A percentile compares a stretch with the other conserved stretches of the same genome.
Evolutionary conservation across 2,888 invertebrate genomes (phyloP).

Genomic region (Ptychoptera albimana): DNA sequence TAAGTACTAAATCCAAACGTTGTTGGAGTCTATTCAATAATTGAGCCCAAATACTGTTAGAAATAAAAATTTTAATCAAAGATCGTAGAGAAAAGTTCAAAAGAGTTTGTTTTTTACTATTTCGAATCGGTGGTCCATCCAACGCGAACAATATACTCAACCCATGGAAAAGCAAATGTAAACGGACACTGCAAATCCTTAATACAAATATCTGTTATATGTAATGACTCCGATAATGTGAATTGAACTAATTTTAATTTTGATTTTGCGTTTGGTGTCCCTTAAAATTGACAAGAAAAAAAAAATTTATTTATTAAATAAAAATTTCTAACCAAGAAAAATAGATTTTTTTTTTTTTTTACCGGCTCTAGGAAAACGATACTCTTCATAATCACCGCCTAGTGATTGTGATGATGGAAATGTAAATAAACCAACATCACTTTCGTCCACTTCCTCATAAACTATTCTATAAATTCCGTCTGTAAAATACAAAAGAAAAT

Average conservation of each 20-base stretch:
- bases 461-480: slow-evolving; percentile 66
- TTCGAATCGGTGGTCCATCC: slow-evolving; percentile 90
- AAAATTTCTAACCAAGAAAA: too few species aligned
- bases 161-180: slow-evolving; percentile 75
- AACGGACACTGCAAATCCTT: slow-evolving; percentile 60
- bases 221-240: slow-evolving; percentile 40
- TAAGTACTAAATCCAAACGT: slow-evolving; percentile 62
- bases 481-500: slow-evolving; percentile 22
- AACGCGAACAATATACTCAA: slow-evolving; percentile 87
- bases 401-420: slow-evolving; percentile 71
- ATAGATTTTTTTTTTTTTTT: background rate
- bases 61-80: slow-evolving; percentile 4
- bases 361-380: slow-evolving; percentile 73
- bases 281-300: background rate
- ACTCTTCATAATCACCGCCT: slow-evolving; percentile 69
- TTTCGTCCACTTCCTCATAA: slow-evolving; percentile 77
- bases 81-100: too few species aligned
- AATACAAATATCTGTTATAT: slow-evolving; percentile 59
- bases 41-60: slow-evolving; percentile 74
- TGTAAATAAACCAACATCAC: slow-evolving; percentile 79
- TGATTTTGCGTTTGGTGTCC: slow-evolving; percentile 75
- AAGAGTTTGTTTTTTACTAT: slow-evolving; percentile 45
- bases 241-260: slow-evolving; percentile 75
- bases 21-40: slow-evolving; percentile 79
- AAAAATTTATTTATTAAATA: too few species aligned